Base-by-base conservation (phyloP, 2,797 vertebrate genomes). In the Pseudochirops corinnae region DNA sequence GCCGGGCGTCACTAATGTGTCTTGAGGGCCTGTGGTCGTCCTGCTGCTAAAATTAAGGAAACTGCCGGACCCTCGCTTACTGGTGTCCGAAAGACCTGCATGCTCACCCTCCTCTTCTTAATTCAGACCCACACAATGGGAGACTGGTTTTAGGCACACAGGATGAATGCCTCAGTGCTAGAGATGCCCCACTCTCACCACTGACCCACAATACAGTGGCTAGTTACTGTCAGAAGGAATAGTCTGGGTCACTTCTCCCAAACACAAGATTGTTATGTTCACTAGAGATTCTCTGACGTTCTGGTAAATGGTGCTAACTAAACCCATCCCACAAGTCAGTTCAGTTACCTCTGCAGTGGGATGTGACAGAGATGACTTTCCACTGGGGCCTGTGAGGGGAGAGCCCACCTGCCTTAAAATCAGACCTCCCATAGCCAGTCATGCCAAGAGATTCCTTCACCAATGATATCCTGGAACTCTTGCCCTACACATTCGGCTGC, bases 1-100 rank as follows among this genome's bases (percentile, higher is more conserved):
- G 92, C 56, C 46, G 50, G 58, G 53, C 31, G 26, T 21, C n/a
- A 24, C 10, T 90, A 90, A 56, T 62, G 9, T 92, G 21, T 90
- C 5, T 90, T 91, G 56, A 16, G 6, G 53, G n/a, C 6, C 55
- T 93, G 55, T 90, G 55, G 50, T 14, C 53, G 94, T 56, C 74
- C 1, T 90, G n/a, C 90, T 31, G 33, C 31, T 91, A 92, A 95
- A 94, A 62, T n/a, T 33, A 96, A 53, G 16, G 46, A 87, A 55
- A 94, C 91, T 55, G n/a, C 28, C 39, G 3, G 55, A n/a, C 53
- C 33, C 57, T 62, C 60, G 52, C 62, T 94, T 0, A 14, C 91
- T 0, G 92, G 74, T 82, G 60, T 94, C 67, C 93, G 94, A 67
- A 82, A 39, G n/a, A 16, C n/a, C n/a, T 39, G 28, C 58, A 18